Percentiles rank a stretch among this genome's conserved stretches.
phyloP scores from a whole-genome alignment of 2,797 vertebrate genomes.

The Crax fasciolata region DNA sequence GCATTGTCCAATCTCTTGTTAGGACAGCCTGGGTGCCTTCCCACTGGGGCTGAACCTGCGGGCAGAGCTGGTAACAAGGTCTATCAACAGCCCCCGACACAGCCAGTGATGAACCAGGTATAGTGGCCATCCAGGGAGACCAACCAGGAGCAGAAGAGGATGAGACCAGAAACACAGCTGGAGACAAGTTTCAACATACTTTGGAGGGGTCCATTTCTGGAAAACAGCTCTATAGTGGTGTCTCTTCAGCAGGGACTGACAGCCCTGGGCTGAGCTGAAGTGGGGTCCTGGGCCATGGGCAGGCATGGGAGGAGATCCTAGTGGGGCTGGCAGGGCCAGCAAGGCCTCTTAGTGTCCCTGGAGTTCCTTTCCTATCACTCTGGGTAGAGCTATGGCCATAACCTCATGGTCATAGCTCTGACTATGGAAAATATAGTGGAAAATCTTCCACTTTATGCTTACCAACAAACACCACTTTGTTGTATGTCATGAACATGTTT shows the following conservation, averaged over 20 bases:
- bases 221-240: fast-evolving
- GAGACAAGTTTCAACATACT: not conserved
- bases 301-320: not conserved
- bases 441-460: not conserved
- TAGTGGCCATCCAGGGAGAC: not conserved
- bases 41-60: not conserved
- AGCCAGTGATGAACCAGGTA: not conserved
- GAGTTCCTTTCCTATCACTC: not conserved
- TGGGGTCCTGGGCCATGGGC: not conserved
- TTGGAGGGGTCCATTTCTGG: not conserved
- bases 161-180: not conserved
- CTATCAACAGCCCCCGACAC: not conserved
- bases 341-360: not conserved
- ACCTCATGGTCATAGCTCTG: not conserved
- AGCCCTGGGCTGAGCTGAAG: not conserved
- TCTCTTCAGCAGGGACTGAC: not conserved
- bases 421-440: not conserved
- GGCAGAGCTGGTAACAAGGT: not conserved
- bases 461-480: not conserved
- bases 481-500: not conserved
- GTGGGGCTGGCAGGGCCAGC: not conserved
- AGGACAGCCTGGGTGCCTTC: not conserved
- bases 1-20: not conserved
- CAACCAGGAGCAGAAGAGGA: not conserved
- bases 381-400: not conserved